Evolutionary conservation across 2,888 invertebrate genomes (phyloP).

Genomic region (Eupeodes luniger): DNA sequence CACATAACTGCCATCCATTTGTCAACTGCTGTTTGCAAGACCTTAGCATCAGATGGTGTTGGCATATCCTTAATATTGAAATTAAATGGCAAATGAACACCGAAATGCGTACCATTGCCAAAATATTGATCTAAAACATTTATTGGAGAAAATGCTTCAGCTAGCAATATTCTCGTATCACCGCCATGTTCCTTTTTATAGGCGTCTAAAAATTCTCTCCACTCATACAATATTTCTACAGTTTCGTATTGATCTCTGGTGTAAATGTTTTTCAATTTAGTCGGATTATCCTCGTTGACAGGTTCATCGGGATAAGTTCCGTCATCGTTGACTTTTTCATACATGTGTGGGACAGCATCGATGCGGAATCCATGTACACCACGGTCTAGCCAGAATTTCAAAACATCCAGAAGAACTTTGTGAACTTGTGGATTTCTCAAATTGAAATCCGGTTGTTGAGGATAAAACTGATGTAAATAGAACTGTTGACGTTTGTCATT

Average conservation of each 20-base stretch:
- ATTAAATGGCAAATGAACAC: constrained; percentile 88
- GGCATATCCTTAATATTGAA: constrained; percentile 86
- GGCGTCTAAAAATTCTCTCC: constrained; percentile 85
- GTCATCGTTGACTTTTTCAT: constrained; percentile 83
- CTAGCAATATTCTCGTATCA: constrained; percentile 85
- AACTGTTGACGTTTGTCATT: constrained; percentile 87
- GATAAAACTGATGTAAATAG: constrained; percentile 88
- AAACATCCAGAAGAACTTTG: constrained; percentile 87
- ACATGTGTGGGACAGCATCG: constrained; percentile 87
- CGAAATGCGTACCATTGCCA: constrained; percentile 84
- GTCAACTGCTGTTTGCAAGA: constrained; percentile 85
- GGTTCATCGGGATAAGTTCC: constrained; percentile 83
- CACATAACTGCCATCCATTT: constrained; percentile 87
- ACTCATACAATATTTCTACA: constrained; percentile 86
- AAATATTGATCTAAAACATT: constrained; percentile 86
- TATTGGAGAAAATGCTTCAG: constrained; percentile 86
- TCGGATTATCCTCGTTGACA: constrained; percentile 84
- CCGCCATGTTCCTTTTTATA: constrained; percentile 82
- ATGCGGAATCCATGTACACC: constrained; percentile 92
- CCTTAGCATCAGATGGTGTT: constrained; percentile 84
- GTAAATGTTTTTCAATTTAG: constrained; percentile 86
- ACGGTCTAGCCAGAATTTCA: constrained; percentile 90
- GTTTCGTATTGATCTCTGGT: constrained; percentile 87
- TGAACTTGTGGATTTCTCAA: constrained; percentile 88
- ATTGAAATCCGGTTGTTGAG: constrained; percentile 92